Evolutionary conservation across 2,888 invertebrate genomes (phyloP), one percentile per base, ranked within the genome.

Genomic region (Sarcophaga subvicina): DNA sequence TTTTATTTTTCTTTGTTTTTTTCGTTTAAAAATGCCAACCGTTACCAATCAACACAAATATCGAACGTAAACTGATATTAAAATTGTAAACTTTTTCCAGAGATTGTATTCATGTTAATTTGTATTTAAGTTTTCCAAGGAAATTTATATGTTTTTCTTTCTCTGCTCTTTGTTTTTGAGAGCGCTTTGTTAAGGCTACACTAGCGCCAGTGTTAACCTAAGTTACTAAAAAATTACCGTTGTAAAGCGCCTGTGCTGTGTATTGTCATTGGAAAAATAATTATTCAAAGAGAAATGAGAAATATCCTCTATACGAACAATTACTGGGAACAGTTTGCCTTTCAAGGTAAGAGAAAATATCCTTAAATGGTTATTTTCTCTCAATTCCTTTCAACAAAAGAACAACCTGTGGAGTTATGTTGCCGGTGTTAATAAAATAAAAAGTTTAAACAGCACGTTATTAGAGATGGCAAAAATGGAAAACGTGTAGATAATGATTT

Each of bases 11-110:
- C 45, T 59, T 63, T 67, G 12, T 22, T 17, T 73, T 66, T 59
- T 66, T 12, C 45, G 63, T 69, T 37, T 49, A 67, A 64, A 75
- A 62, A 73, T 85, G 90, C 90, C 87, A 88, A 69, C 90, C 91
- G 91, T 90, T 91, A 93, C 93, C 92, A 93, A 92, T 91, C 93
- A 92, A 92, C 91, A 91, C 93, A 93, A 93, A 93, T 93, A 92
- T 93, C 93, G 93, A 92, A 93, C 92, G 91, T 91, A 91, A 92
- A 93, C 93, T 93, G 93, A 93, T 90, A 90, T 91, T 89, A 90
- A 90, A 90, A 90, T 88, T 89, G 71, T 81, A 89, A 90, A 88
- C 76, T 37, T 72, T 77, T 84, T 82, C 81, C 84, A 87, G 80
- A 80, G 66, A 71, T 71, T 84, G 20, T 80, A 49, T 80, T 71